These are phyloP conservation scores for Fulmarus glacialis DNA, from an alignment of 2,113 vertebrate species.

Conservation along the genomic window DNA sequence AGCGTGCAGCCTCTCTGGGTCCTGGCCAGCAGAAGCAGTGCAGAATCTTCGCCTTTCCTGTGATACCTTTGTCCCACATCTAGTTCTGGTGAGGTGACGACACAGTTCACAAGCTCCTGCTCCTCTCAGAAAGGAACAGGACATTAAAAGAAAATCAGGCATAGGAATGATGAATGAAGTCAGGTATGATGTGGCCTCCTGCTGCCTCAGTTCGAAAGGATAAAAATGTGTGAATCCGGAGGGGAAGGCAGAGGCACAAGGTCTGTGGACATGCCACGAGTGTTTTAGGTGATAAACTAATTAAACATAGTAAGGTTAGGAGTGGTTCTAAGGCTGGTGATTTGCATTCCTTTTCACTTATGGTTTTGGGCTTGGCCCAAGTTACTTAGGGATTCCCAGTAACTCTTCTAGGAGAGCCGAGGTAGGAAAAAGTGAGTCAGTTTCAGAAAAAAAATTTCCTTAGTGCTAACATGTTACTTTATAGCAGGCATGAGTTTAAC, in stretches of 20 bases:
- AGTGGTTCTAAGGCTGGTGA: conserved; percentile 29
- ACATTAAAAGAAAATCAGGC: neutral
- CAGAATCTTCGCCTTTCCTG: neutral
- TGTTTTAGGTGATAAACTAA: conserved; percentile 39
- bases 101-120: neutral
- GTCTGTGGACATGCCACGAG: neutral
- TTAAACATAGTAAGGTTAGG: conserved; percentile 49
- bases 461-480: neutral
- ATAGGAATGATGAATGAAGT: neutral
- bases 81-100: neutral
- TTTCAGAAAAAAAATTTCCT: neutral
- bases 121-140: neutral
- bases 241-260: neutral
- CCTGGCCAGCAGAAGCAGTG: neutral
- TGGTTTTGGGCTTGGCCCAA: neutral
- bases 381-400: conserved; percentile 3
- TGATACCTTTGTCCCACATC: neutral
- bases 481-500: neutral
- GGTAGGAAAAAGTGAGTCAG: conserved; percentile 16
- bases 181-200: neutral
- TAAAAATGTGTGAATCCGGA: neutral
- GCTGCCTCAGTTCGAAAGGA: neutral
- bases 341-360: conserved; percentile 51
- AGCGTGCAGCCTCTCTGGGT: neutral
- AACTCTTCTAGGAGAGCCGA: neutral